phyloP scores from a whole-genome alignment of 1,140 invertebrate species.

The Pseudomyrmex pallidus region DNA sequence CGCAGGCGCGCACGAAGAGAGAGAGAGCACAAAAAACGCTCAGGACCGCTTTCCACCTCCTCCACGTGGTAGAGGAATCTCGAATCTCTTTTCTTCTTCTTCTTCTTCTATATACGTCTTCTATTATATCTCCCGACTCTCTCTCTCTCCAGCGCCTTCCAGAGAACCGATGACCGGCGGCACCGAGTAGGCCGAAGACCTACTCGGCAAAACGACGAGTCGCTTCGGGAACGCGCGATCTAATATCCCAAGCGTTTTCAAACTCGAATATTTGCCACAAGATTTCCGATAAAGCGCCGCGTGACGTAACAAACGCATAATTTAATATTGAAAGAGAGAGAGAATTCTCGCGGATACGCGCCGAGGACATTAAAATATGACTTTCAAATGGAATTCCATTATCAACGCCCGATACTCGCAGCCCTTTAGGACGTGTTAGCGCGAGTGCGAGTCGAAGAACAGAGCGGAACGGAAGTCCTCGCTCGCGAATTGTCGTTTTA shows the following conservation, averaged over 20 bases:
- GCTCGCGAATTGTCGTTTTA: constrained; percentile 46
- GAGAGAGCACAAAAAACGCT: constrained; percentile 53
- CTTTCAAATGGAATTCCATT: constrained; percentile 63
- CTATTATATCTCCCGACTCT: constrained; percentile 56
- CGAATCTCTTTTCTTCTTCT: constrained; percentile 11
- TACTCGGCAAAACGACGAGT: background rate
- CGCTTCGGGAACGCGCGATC: background rate
- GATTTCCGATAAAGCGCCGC: no score
- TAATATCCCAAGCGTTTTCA: no score
- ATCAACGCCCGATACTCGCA: constrained; percentile 5
- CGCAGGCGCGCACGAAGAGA: constrained; percentile 12
- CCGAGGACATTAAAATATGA: constrained; percentile 49
- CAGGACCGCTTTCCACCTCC: constrained; percentile 57
- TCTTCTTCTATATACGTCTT: constrained; percentile 3
- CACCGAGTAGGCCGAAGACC: constrained; percentile 5
- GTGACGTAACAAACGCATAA: no score
- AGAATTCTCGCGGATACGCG: background rate
- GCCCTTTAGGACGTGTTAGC: background rate
- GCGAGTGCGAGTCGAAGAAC: constrained; percentile 7
- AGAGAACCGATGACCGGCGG: constrained; percentile 36
- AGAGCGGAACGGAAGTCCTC: constrained; percentile 47
- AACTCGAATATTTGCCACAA: no score
- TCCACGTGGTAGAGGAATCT: constrained; percentile 7
- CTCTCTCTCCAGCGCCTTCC: constrained; percentile 10
- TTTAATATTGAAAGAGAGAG: no score